Evolutionary conservation across 2,113 vertebrate species (phyloP).

Genomic region (Xyrauchen texanus): DNA sequence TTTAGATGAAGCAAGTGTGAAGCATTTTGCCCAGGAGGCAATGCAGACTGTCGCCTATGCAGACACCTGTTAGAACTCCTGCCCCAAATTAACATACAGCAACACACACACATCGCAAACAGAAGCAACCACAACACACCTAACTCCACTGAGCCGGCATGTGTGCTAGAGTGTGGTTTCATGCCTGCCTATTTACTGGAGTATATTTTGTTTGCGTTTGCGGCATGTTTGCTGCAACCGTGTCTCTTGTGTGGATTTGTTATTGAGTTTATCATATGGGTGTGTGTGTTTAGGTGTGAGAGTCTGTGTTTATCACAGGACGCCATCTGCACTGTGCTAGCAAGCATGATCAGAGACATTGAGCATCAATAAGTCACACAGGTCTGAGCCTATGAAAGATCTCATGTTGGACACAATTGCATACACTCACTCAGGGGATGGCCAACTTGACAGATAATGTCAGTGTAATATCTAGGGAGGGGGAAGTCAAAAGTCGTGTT

Average conservation of each 20-base stretch:
- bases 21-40: constrained; percentile 80
- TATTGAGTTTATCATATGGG: not conserved
- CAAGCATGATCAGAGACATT: constrained; percentile 40
- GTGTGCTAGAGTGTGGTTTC: constrained; percentile 9
- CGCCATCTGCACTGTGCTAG: constrained; percentile 43
- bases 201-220: constrained; percentile 41
- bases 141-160: constrained; percentile 2
- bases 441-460: constrained; percentile 22
- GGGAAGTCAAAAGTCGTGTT: constrained; percentile 10
- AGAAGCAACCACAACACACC: constrained; percentile 29
- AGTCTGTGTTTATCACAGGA: constrained; percentile 28
- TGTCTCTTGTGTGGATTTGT: not conserved
- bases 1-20: constrained; percentile 77
- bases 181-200: not conserved
- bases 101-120: constrained; percentile 57
- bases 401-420: not conserved
- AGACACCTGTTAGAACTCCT: constrained; percentile 79
- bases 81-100: constrained; percentile 76
- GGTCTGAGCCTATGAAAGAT: constrained; percentile 26
- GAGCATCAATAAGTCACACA: constrained; percentile 36
- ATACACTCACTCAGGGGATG: not conserved
- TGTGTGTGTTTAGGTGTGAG: constrained; percentile 22
- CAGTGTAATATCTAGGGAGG: constrained; percentile 21
- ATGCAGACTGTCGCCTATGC: constrained; percentile 75
- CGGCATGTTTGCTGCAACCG: not conserved